A percentile compares a stretch with the other conserved stretches of the same genome.
Evolutionary conservation across 2,888 invertebrate species (phyloP).

Genomic region (Rhamnusium bicolor): DNA sequence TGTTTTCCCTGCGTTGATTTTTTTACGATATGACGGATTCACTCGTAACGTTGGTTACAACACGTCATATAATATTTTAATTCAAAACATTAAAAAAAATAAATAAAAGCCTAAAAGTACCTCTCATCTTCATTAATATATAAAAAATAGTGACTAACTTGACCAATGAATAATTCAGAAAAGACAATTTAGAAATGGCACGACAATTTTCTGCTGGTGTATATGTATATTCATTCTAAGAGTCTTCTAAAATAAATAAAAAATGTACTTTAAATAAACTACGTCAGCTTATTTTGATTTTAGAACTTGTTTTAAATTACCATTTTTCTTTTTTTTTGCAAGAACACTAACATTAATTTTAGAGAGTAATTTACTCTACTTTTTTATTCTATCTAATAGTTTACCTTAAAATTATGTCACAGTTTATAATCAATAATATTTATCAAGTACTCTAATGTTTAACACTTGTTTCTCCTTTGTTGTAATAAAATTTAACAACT

Average conservation of each 20-base stretch:
- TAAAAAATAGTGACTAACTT: no score
- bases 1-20: no score
- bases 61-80: no score
- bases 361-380: slow-evolving; percentile 70
- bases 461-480: background rate
- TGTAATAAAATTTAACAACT: background rate
- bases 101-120: no score
- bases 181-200: no score
- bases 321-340: background rate
- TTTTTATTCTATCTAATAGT: slow-evolving; percentile 67
- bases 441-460: background rate
- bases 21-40: no score
- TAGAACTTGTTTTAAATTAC: background rate
- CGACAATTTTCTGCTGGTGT: background rate
- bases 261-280: background rate
- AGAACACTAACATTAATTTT: slow-evolving; percentile 38
- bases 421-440: slow-evolving; percentile 24
- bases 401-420: slow-evolving; percentile 53
- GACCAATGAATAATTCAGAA: no score
- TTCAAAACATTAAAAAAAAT: no score
- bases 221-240: background rate
- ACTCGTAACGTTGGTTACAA: no score
- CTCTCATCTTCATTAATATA: no score
- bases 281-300: background rate
- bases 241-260: background rate